A percentile compares a stretch with the other conserved stretches of the same genome.
These are phyloP conservation scores for Choreutis nemorana DNA, from an alignment of 2,888 invertebrate genomes.

Conservation along the genomic window DNA sequence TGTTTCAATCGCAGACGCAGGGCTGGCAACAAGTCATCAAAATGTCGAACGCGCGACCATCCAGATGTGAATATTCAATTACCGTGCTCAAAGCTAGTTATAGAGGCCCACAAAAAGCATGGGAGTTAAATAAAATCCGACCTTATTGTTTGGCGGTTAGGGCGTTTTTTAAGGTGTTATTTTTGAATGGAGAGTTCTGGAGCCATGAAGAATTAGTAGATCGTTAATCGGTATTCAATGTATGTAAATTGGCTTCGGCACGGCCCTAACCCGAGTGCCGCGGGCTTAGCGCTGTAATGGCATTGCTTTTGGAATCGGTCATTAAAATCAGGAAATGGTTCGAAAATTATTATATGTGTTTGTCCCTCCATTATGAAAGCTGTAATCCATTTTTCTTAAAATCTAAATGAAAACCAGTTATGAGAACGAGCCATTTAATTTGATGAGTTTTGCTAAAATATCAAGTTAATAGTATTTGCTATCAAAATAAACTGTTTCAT, in stretches of 20 bases:
- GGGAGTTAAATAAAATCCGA: constrained; percentile 14
- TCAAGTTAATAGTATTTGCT: too few species aligned
- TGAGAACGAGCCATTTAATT: too few species aligned
- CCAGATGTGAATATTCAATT: constrained; percentile 50
- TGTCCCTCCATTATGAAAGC: not conserved
- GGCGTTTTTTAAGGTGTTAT: constrained; percentile 9
- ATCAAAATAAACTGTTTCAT: too few species aligned
- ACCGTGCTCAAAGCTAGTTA: constrained; percentile 24
- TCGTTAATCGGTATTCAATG: constrained; percentile 33
- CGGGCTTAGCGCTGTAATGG: constrained; percentile 2
- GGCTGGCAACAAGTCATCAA: constrained; percentile 32
- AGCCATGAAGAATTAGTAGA: constrained; percentile 23
- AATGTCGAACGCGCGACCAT: constrained; percentile 29
- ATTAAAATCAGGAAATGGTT: too few species aligned
- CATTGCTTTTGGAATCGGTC: not conserved
- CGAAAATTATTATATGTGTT: too few species aligned
- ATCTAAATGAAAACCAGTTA: too few species aligned
- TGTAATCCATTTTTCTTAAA: too few species aligned
- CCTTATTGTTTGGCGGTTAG: constrained; percentile 14
- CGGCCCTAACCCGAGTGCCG: constrained; percentile 13
- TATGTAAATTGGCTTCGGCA: constrained; percentile 31
- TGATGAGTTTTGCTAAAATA: too few species aligned
- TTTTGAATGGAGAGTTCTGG: constrained; percentile 8
- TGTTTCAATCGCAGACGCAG: too few species aligned
- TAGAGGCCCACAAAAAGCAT: constrained; percentile 14